A percentile compares a stretch with the other conserved stretches of the same genome.
These are phyloP conservation scores for Physeter macrocephalus DNA, from an alignment of 2,113 vertebrate species.

Conservation along the genomic window DNA sequence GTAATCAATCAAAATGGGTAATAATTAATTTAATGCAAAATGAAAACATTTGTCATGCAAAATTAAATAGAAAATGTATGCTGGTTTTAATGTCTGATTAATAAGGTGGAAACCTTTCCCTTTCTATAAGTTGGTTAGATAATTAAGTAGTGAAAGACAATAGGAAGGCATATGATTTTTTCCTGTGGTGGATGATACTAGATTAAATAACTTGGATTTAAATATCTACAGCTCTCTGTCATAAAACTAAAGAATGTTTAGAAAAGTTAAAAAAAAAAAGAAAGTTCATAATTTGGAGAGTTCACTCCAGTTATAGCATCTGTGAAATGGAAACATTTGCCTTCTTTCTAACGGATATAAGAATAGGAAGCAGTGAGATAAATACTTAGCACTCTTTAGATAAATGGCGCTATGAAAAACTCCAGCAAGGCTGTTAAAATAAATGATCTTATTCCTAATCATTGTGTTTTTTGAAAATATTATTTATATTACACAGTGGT, in stretches of 20 bases:
- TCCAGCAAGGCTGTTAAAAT: neutral
- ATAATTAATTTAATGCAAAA: neutral
- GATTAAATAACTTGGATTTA: neutral
- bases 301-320: neutral
- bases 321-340: neutral
- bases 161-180: neutral
- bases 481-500: neutral
- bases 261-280: neutral
- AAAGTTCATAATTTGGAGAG: neutral
- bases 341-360: neutral
- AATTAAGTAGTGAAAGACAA: neutral
- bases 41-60: neutral
- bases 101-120: neutral
- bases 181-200: neutral
- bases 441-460: neutral
- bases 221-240: neutral
- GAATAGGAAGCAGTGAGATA: neutral
- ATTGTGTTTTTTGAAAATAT: conserved; percentile 7
- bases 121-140: neutral
- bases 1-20: neutral
- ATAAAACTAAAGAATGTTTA: neutral
- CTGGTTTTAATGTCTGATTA: neutral
- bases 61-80: neutral
- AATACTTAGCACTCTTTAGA: neutral
- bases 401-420: neutral